These are phyloP conservation scores for Acanthacorydalis orientalis DNA, from an alignment of 2,888 invertebrate species.

Conservation along the genomic window DNA sequence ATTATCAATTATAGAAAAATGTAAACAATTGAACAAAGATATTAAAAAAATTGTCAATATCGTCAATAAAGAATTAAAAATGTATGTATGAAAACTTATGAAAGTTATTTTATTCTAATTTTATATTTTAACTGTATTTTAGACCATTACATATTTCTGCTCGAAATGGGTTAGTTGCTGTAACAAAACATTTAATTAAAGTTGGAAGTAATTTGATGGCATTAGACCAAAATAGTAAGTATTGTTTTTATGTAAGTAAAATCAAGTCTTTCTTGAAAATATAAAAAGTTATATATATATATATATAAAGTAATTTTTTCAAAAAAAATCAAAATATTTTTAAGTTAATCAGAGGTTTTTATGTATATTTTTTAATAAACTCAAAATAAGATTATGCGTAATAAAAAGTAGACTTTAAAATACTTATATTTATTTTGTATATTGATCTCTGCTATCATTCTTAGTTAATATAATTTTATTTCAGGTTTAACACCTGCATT, in stretches of 20 bases:
- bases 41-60: constrained; percentile 28
- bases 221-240: constrained; percentile 33
- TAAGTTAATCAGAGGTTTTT: too few species aligned
- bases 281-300: neutral
- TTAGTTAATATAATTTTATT: neutral
- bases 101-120: neutral
- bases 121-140: constrained; percentile 10
- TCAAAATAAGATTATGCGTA: neutral
- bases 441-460: neutral
- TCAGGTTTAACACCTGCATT: constrained; percentile 36
- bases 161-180: constrained; percentile 38
- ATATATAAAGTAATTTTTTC: too few species aligned
- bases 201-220: constrained; percentile 39
- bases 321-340: too few species aligned
- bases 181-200: constrained; percentile 36
- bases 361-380: neutral
- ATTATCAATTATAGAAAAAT: constrained; percentile 30
- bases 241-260: neutral
- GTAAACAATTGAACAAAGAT: constrained; percentile 21
- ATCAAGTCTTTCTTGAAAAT: neutral
- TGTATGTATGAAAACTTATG: constrained; percentile 23
- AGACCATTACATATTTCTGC: constrained; percentile 45
- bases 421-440: neutral
- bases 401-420: neutral
- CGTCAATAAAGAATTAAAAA: constrained; percentile 35